These are phyloP conservation scores for Saturnia pavonia DNA, from an alignment of 2,888 invertebrate species.

Conservation along the genomic window DNA sequence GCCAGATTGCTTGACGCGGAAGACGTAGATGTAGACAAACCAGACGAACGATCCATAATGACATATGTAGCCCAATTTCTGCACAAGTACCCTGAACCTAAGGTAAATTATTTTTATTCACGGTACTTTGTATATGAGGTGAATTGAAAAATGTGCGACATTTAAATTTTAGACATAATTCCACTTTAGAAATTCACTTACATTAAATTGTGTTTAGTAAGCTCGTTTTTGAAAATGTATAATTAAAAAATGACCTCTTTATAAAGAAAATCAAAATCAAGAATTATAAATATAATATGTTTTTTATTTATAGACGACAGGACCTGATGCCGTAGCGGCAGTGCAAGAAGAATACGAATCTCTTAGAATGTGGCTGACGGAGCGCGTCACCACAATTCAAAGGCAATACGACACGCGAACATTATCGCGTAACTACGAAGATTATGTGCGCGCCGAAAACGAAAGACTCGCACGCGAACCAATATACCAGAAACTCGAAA, in stretches of 20 bases:
- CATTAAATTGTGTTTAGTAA: not conserved
- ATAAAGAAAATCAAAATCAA: not conserved
- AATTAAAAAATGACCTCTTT: no score
- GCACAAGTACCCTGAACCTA: conserved; percentile 96
- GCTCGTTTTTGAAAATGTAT: not conserved
- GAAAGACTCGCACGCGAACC: conserved; percentile 89
- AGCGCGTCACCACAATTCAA: conserved; percentile 89
- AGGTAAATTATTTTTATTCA: conserved; percentile 60
- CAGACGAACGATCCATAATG: conserved; percentile 99
- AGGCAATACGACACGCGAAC: conserved; percentile 88
- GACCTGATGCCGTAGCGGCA: conserved; percentile 87
- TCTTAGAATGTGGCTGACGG: conserved; percentile 90
- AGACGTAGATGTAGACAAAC: conserved; percentile 97
- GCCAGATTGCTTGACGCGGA: conserved; percentile 96
- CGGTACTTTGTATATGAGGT: not conserved
- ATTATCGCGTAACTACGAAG: conserved; percentile 89
- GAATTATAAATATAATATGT: not conserved
- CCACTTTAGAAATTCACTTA: not conserved
- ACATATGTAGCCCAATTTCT: conserved; percentile 99
- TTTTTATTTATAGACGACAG: conserved; percentile 78
- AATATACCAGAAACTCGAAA: conserved; percentile 89
- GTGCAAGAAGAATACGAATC: conserved; percentile 91
- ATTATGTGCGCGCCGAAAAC: conserved; percentile 88
- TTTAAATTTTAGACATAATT: not conserved
- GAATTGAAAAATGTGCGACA: not conserved